Evolutionary conservation across 2,113 vertebrate species (phyloP).

Genomic region (Dasypus novemcinctus): DNA sequence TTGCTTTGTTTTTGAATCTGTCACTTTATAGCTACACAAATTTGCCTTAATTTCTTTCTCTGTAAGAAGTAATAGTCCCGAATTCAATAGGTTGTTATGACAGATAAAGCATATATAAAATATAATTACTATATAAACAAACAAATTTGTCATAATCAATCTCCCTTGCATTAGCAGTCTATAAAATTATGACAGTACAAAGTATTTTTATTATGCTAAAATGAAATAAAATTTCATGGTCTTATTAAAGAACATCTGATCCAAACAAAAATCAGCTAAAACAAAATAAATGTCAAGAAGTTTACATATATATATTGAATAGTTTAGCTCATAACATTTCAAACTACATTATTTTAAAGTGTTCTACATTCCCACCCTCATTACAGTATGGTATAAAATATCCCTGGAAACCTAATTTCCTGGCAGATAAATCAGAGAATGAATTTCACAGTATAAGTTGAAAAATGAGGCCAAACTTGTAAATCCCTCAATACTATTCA

Average conservation of each 20-base stretch:
- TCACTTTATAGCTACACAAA: not conserved
- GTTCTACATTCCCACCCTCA: slow-evolving; percentile 15
- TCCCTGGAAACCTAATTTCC: slow-evolving; percentile 30
- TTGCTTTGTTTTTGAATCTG: not conserved
- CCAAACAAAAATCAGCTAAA: slow-evolving; percentile 18
- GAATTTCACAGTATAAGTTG: not conserved
- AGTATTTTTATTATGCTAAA: slow-evolving; percentile 26
- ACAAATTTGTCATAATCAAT: not conserved
- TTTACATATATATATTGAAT: slow-evolving; percentile 32
- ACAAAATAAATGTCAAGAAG: slow-evolving; percentile 3
- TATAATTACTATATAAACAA: not conserved
- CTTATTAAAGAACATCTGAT: slow-evolving; percentile 18
- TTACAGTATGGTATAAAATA: slow-evolving; percentile 34
- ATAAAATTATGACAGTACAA: not conserved
- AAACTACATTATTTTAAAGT: slow-evolving; percentile 42
- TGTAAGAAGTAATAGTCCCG: not conserved
- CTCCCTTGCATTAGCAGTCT: not conserved
- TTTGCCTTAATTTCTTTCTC: not conserved
- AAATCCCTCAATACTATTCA: slow-evolving; percentile 49
- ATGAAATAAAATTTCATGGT: slow-evolving; percentile 34
- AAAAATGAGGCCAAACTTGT: slow-evolving; percentile 43
- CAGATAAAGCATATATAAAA: not conserved
- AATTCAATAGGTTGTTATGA: not conserved
- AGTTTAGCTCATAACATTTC: slow-evolving; percentile 59
- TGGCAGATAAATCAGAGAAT: slow-evolving; percentile 52